Evolutionary conservation across 2,888 invertebrate genomes (phyloP).

Genomic region (Drosophila neonasuta): DNA sequence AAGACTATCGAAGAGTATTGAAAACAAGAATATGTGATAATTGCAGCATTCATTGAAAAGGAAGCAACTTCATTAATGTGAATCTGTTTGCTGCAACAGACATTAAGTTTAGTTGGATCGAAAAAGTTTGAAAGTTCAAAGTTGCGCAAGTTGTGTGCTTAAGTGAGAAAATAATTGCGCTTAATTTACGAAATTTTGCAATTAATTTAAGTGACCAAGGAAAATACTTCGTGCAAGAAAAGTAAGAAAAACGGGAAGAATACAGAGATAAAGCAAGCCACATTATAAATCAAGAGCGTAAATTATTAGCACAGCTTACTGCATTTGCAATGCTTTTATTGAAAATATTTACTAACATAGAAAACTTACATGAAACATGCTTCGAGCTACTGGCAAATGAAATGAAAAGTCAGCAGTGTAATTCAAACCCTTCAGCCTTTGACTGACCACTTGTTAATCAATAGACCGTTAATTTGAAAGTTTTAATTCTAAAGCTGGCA

Average conservation of each 20-base stretch:
- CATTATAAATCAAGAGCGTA: no score
- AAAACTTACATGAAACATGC: no score
- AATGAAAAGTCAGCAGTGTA: background rate
- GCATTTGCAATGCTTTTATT: background rate
- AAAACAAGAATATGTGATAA: conserved; percentile 28
- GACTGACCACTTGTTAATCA: background rate
- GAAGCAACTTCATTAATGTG: conserved; percentile 21
- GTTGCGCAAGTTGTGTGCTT: conserved; percentile 25
- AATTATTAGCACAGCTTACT: no score
- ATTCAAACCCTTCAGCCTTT: background rate
- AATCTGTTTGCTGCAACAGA: background rate
- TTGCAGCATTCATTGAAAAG: conserved; percentile 24
- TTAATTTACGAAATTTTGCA: conserved; percentile 34
- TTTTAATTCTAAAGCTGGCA: background rate
- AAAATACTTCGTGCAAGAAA: background rate
- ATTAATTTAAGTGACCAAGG: conserved; percentile 43
- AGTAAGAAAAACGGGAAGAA: background rate
- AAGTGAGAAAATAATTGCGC: conserved; percentile 29
- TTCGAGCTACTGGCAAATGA: background rate
- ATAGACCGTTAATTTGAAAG: background rate
- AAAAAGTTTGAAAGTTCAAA: conserved; percentile 44
- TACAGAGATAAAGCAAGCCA: background rate
- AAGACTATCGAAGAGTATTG: background rate
- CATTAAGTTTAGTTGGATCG: conserved; percentile 15
- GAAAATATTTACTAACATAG: no score